Evolutionary conservation across 2,888 invertebrate species (phyloP).

Genomic region (Seladonia tumulorum): DNA sequence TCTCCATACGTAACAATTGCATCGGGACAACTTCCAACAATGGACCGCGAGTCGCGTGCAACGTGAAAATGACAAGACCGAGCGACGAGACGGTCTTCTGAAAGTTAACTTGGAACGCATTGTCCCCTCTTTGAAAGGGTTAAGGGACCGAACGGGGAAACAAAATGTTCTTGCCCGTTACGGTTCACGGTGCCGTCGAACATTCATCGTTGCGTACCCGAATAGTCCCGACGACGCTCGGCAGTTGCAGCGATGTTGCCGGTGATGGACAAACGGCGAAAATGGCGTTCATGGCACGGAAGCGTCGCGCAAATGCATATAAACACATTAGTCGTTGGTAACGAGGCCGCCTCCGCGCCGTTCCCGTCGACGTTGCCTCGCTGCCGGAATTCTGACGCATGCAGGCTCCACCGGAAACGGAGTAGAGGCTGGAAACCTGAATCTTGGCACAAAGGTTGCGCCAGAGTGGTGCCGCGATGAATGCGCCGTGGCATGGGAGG

Average conservation of each 20-base stretch:
- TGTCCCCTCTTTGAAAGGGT: neutral
- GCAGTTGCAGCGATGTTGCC: slow-evolving; percentile 2
- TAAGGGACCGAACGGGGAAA: slow-evolving; percentile 2
- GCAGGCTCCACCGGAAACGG: slow-evolving; percentile 36
- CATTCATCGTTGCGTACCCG: neutral
- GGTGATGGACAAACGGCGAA: neutral
- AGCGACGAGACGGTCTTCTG: neutral
- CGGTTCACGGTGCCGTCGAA: slow-evolving; percentile 4
- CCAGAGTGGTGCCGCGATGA: slow-evolving; percentile 40
- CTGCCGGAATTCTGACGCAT: slow-evolving; percentile 55
- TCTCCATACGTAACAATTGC: too few species aligned
- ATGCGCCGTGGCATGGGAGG: slow-evolving; percentile 60
- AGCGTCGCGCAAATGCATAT: slow-evolving; percentile 76
- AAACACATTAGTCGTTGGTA: slow-evolving; percentile 77
- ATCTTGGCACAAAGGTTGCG: slow-evolving; percentile 44
- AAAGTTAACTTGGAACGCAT: neutral
- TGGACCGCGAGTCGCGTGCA: neutral
- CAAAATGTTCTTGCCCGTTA: neutral
- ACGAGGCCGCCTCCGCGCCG: slow-evolving; percentile 14
- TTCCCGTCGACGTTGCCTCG: neutral
- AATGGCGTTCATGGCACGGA: slow-evolving; percentile 59
- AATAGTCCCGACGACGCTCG: neutral
- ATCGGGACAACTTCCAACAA: neutral
- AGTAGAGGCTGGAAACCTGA: slow-evolving; percentile 34
- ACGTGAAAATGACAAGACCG: neutral